Evolutionary conservation across 2,888 invertebrate species (phyloP).

Genomic region (Trichacis sp.): DNA sequence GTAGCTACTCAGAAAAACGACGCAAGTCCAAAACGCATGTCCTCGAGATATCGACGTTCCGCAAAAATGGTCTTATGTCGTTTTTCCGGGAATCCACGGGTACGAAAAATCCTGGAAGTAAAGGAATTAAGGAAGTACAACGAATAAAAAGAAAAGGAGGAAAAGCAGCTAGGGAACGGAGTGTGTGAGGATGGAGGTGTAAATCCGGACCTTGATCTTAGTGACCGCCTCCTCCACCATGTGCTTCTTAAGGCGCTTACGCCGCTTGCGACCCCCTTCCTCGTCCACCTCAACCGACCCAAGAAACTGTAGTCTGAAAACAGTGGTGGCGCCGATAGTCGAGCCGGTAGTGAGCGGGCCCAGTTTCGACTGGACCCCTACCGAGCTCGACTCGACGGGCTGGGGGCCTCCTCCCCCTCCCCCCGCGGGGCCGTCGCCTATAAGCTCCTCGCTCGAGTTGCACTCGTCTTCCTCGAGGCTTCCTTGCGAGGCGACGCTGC

Average conservation of each 20-base stretch:
- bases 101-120: too few relatives aligned
- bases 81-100: too few relatives aligned
- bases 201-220: conserved; percentile 83
- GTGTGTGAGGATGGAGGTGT: conserved; percentile 33
- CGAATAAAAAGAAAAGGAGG: neutral
- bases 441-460: conserved; percentile 68
- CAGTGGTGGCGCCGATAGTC: conserved; percentile 70
- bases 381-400: conserved; percentile 50
- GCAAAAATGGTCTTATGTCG: too few relatives aligned
- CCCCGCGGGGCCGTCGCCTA: conserved; percentile 62
- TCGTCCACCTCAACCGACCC: conserved; percentile 89
- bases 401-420: conserved; percentile 54
- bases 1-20: too few relatives aligned
- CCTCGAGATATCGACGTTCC: too few relatives aligned
- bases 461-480: conserved; percentile 67
- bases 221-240: conserved; percentile 90
- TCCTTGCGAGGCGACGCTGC: conserved; percentile 66
- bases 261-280: conserved; percentile 78
- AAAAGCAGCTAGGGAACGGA: neutral
- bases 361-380: conserved; percentile 58
- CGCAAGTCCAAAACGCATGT: too few relatives aligned
- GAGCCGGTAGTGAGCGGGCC: conserved; percentile 61
- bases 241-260: conserved; percentile 86
- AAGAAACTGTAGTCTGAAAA: conserved; percentile 85
- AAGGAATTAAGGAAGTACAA: neutral